Percentiles rank a stretch among this genome's conserved stretches.
Evolutionary conservation across 2,888 invertebrate species (phyloP).

Genomic region (Drosophila nr. perissopoda): DNA sequence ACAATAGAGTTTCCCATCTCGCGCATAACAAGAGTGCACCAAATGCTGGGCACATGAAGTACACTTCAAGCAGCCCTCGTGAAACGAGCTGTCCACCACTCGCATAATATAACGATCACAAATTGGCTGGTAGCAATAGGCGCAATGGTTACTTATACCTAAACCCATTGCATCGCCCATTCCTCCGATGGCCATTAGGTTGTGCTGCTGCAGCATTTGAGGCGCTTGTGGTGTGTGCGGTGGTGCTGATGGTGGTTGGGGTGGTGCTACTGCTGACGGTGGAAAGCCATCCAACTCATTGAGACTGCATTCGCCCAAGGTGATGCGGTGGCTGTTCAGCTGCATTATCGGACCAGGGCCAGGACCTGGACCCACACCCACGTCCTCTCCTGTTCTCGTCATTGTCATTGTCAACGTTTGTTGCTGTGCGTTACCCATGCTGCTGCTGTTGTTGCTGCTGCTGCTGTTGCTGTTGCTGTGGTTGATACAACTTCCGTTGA

Average conservation of each 20-base stretch:
- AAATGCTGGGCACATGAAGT: slow-evolving; percentile 89
- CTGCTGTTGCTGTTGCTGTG: slow-evolving; percentile 73
- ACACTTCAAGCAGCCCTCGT: slow-evolving; percentile 92
- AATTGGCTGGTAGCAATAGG: slow-evolving; percentile 90
- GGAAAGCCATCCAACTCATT: slow-evolving; percentile 65
- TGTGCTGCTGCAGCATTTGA: slow-evolving; percentile 59
- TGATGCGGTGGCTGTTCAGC: slow-evolving; percentile 63
- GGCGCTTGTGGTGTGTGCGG: slow-evolving; percentile 64
- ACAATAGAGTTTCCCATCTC: slow-evolving; percentile 91
- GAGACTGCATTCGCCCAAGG: slow-evolving; percentile 79
- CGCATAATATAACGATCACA: slow-evolving; percentile 91
- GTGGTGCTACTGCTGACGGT: slow-evolving; percentile 44
- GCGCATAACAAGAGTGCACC: slow-evolving; percentile 90
- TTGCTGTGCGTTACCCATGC: slow-evolving; percentile 45
- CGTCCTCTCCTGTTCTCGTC: slow-evolving; percentile 23
- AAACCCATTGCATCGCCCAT: slow-evolving; percentile 16
- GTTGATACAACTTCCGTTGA: slow-evolving; percentile 78
- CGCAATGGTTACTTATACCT: slow-evolving; percentile 85
- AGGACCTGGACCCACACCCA: slow-evolving; percentile 51
- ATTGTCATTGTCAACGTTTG: slow-evolving; percentile 41
- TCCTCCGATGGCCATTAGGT: slow-evolving; percentile 27
- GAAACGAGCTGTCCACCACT: slow-evolving; percentile 90
- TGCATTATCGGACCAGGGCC: slow-evolving; percentile 57
- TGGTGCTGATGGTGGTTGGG: slow-evolving; percentile 40
- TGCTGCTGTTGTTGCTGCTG: slow-evolving; percentile 73